Conservation (phyloP, 2,888 invertebrate species). For the Nomada goodeniana region DNA sequence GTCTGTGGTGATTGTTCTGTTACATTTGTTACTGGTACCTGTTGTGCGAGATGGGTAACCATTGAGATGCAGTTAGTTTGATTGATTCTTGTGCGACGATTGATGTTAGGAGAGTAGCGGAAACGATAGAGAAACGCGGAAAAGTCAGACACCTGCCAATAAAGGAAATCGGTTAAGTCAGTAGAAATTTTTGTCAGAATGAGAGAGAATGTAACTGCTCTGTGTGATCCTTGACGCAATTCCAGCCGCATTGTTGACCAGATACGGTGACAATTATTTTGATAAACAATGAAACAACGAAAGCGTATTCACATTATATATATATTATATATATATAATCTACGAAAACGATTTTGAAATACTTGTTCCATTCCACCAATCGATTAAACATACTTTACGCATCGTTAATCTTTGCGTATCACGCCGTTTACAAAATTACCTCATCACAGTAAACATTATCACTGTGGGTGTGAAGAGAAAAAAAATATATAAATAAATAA, state of each 20-base stretch:
- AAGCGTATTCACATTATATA: conserved; percentile 19
- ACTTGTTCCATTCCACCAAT: background rate
- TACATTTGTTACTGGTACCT: conserved; percentile 2
- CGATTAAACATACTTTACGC: background rate
- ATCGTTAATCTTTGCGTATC: background rate
- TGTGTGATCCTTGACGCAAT: conserved; percentile 67
- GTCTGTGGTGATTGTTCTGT: conserved; percentile 8
- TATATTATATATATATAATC: conserved; percentile 10
- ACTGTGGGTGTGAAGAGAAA: background rate
- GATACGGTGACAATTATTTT: background rate
- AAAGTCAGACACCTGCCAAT: conserved; percentile 64
- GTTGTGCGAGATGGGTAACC: too few relatives aligned
- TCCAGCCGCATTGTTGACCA: conserved; percentile 48
- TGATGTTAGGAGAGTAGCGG: conserved; percentile 3
- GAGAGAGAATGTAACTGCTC: conserved; percentile 68
- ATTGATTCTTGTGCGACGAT: background rate
- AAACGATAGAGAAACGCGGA: conserved; percentile 19
- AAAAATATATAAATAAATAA: conserved; percentile 15
- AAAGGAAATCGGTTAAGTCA: conserved; percentile 10
- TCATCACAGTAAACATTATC: background rate
- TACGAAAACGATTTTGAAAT: conserved; percentile 3
- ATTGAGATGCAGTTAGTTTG: background rate
- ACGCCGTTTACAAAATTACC: conserved; percentile 5
- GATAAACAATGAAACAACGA: background rate
- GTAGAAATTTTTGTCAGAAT: conserved; percentile 47